Conservation (phyloP, 35 echinoderm and acorn worm genomes). For the Ophiothrix spiculata region DNA sequence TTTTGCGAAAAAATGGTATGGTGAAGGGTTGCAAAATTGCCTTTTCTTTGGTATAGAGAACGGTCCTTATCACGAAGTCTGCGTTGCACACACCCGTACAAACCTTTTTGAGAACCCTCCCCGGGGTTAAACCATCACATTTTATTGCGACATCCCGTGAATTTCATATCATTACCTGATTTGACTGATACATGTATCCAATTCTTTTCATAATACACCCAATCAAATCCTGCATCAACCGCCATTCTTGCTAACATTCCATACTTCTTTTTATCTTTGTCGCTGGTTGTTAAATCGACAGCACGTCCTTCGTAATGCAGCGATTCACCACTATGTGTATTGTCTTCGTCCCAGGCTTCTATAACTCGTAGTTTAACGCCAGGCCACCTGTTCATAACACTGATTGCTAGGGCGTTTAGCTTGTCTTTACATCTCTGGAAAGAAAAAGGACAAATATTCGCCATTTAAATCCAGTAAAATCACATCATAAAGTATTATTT, state of each 20-base stretch:
- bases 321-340: slow-evolving; percentile 47
- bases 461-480: too few species aligned
- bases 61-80: too few species aligned
- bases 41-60: too few species aligned
- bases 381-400: slow-evolving; percentile 93
- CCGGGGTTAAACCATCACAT: too few species aligned
- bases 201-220: slow-evolving; percentile 76
- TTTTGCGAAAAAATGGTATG: too few species aligned
- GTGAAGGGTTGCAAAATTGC: too few species aligned
- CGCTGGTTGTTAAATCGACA: slow-evolving; percentile 90
- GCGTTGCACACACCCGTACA: too few species aligned
- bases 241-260: slow-evolving; percentile 86
- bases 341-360: slow-evolving; percentile 97
- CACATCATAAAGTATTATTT: too few species aligned
- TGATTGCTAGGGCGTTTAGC: slow-evolving; percentile 84
- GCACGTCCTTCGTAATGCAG: slow-evolving; percentile 92
- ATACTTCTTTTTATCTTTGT: slow-evolving; percentile 82
- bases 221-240: slow-evolving; percentile 97
- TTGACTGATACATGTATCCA: slow-evolving; percentile 91
- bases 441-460: slow-evolving; percentile 24
- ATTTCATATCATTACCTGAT: slow-evolving; percentile 75
- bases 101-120: too few species aligned
- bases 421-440: slow-evolving; percentile 95
- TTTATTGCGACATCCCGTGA: too few species aligned
- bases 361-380: slow-evolving; percentile 79